Base-by-base conservation (phyloP, 2,888 invertebrate genomes). In the Lacanobia oleracea region DNA sequence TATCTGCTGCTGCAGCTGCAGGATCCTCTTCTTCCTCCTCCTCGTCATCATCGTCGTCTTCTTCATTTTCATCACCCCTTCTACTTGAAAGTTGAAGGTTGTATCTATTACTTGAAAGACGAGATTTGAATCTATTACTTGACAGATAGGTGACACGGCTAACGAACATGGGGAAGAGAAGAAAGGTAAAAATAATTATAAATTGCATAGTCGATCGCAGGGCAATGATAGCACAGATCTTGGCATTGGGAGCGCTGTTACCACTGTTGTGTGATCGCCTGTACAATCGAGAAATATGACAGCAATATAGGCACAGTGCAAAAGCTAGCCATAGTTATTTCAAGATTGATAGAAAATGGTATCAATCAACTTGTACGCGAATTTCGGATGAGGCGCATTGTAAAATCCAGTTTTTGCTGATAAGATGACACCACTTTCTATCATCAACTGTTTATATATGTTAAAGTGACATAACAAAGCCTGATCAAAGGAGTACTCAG, bases 41-140 rank as follows among this genome's bases (percentile, higher is more conserved):
- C 0, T 91, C 91, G 0, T 92, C 93, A 0, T 94, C 94, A 2
- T 92, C 91, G 0, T 89, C 88, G 0, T 91, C 91, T 9, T 90
- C 91, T 0, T 91, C 93, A 10, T 90, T 91, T 3, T 88, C 91
- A 3, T 88, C 82, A 21, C 77, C 74, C 79, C 86, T 77, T 77
- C 81, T 79, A 68, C 67, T 80, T 83, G 71, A 75, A 79, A 66
- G 60, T 57, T 77, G 77, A 77, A 80, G 60, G 75, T 81, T 81
- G 74, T 68, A 75, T 81, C 76, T 81, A 78, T 83, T 76, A 82
- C 79, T 82, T 73, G 70, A 68, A 77, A 72, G 66, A 53, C 56
- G 59, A 79, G 75, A 71, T 70, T 79, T 67, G 27, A 56, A 54
- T 63, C 78, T 78, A 79, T 75, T 75, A 78, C 66, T 75, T 62